Conservation (phyloP, 1,140 invertebrate species). For the Ooceraea biroi region DNA sequence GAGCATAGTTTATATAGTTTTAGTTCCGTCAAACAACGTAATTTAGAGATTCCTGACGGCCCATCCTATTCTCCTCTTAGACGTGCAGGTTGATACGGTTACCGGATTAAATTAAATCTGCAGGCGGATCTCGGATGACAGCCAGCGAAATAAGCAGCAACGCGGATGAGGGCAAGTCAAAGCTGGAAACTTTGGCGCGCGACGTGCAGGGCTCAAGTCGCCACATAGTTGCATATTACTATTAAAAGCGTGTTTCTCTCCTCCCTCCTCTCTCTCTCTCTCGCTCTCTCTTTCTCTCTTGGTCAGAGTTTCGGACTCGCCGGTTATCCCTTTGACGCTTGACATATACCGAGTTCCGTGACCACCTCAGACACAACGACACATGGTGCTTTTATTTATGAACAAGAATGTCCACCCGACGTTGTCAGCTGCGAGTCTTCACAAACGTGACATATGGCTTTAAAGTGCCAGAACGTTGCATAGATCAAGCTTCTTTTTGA, state of each 20-base stretch:
- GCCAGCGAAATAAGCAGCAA: slow-evolving; percentile 41
- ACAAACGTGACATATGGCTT: neutral
- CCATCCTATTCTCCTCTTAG: slow-evolving; percentile 1
- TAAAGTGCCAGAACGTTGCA: no score
- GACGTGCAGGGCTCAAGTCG: slow-evolving; percentile 39
- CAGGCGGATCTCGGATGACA: slow-evolving; percentile 16
- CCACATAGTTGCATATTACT: slow-evolving; percentile 37
- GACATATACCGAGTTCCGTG: neutral
- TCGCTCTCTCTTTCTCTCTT: neutral
- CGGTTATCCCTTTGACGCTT: slow-evolving; percentile 19
- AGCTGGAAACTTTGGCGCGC: slow-evolving; percentile 31
- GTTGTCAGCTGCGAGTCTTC: neutral
- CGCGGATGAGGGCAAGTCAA: slow-evolving; percentile 21
- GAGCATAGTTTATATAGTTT: slow-evolving; percentile 17
- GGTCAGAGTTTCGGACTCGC: neutral
- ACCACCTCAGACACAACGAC: slow-evolving; percentile 1
- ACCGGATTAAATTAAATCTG: slow-evolving; percentile 55
- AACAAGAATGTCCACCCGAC: slow-evolving; percentile 13
- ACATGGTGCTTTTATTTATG: slow-evolving; percentile 7
- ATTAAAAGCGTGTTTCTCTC: slow-evolving; percentile 30
- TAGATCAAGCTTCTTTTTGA: no score
- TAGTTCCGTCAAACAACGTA: slow-evolving; percentile 10
- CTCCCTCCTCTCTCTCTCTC: no score
- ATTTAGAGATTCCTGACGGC: slow-evolving; percentile 28
- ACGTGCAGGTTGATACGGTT: slow-evolving; percentile 30